These are phyloP conservation scores for Parazoanthus atlanticus DNA, from an alignment of 92 coral and sea anemone species.

Conservation along the genomic window DNA sequence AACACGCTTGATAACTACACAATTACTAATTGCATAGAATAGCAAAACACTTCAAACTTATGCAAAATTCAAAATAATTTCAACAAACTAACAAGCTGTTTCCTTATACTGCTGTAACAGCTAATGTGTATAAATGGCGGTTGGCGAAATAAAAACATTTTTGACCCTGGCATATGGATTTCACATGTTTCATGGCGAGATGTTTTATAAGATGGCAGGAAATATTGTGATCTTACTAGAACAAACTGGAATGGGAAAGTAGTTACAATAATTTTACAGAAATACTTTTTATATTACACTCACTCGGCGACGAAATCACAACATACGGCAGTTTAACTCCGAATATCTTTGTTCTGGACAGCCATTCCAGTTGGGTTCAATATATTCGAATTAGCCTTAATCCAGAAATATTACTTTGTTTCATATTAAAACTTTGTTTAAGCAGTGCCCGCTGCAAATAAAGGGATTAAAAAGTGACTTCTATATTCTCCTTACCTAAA, in stretches of 20 bases:
- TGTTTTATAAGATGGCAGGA: not conserved
- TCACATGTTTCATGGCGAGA: not conserved
- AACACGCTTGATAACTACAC: too few species aligned
- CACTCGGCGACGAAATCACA: not conserved
- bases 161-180: conserved; percentile 2
- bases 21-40: too few species aligned
- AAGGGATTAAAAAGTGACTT: not conserved
- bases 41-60: too few species aligned
- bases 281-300: too few species aligned
- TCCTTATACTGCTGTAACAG: not conserved
- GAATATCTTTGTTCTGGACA: not conserved
- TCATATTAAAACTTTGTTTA: not conserved
- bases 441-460: conserved; percentile 7
- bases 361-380: conserved; percentile 27
- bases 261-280: not conserved
- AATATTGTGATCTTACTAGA: not conserved
- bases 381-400: not conserved
- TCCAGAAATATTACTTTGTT: not conserved
- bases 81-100: too few species aligned
- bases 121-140: conserved; percentile 1
- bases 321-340: not conserved
- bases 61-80: too few species aligned
- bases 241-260: conserved; percentile 2
- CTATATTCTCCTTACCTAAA: conserved; percentile 22
- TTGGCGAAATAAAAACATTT: not conserved